A percentile compares a stretch with the other conserved stretches of the same genome.
Conservation (phyloP, 2,113 vertebrate species). For the Axis porcinus region DNA sequence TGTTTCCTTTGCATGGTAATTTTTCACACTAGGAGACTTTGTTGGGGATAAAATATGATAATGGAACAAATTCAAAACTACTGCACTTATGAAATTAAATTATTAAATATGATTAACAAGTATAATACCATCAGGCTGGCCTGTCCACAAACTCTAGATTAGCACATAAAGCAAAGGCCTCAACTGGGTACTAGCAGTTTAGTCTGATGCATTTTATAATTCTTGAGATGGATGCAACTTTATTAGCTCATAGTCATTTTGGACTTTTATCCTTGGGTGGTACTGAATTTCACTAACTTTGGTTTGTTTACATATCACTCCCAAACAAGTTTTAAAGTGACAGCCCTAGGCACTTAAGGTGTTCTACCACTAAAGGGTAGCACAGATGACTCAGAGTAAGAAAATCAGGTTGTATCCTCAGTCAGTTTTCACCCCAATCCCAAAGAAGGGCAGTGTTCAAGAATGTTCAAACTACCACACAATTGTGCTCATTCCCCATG, state of each 20-base stretch:
- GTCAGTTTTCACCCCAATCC: not conserved
- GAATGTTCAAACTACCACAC: not conserved
- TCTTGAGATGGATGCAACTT: not conserved
- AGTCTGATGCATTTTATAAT: not conserved
- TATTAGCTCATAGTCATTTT: not conserved
- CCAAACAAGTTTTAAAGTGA: not conserved
- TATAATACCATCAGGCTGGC: not conserved
- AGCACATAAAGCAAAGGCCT: not conserved
- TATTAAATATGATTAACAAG: slow-evolving; percentile 48
- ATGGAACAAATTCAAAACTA: slow-evolving; percentile 34
- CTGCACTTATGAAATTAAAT: slow-evolving; percentile 26
- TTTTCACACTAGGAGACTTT: not conserved
- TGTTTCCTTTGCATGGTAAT: not conserved
- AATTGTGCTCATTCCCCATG: not conserved
- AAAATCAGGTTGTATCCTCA: not conserved
- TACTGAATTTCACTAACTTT: not conserved
- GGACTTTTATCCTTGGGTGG: not conserved
- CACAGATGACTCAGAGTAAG: not conserved
- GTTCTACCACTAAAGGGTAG: not conserved
- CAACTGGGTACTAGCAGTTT: not conserved
- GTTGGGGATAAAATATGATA: not conserved
- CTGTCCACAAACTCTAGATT: not conserved
- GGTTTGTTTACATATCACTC: not conserved
- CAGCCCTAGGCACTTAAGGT: not conserved
- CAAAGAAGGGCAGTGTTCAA: not conserved